phyloP scores from a whole-genome alignment of 53 echinoderm and acorn worm genomes.

The Glandiceps talaboti region DNA sequence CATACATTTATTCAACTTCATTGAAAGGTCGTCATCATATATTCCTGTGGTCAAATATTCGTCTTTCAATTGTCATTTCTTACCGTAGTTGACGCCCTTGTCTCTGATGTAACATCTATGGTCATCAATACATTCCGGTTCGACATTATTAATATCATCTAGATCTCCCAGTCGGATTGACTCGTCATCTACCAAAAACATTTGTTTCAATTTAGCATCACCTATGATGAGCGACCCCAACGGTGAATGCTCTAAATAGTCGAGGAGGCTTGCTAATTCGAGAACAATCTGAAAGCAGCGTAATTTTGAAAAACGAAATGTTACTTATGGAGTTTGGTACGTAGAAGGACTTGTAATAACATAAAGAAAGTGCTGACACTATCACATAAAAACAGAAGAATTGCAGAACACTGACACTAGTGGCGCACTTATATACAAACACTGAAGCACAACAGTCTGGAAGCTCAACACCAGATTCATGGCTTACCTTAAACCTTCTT shows the following conservation, averaged over 20 bases:
- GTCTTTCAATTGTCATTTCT: not conserved
- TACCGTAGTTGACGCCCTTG: not conserved
- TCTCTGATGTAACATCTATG: not conserved
- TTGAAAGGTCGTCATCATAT: too few relatives aligned
- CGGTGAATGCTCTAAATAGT: constrained; percentile 62
- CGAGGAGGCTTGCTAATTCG: constrained; percentile 51
- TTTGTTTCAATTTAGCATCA: constrained; percentile 67
- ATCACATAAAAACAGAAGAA: too few relatives aligned
- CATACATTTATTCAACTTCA: too few relatives aligned
- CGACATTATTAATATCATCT: not conserved
- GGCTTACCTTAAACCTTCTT: not conserved
- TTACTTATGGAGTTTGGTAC: too few relatives aligned
- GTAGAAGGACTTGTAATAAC: too few relatives aligned
- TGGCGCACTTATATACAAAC: too few relatives aligned
- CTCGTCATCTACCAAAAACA: not conserved
- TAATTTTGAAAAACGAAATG: too few relatives aligned
- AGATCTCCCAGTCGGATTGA: not conserved
- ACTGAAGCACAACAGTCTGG: too few relatives aligned
- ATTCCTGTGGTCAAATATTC: not conserved
- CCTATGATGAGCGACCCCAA: constrained; percentile 61
- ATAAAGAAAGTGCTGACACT: too few relatives aligned
- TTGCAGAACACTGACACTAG: too few relatives aligned
- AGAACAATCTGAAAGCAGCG: constrained; percentile 27
- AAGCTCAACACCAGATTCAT: too few relatives aligned
- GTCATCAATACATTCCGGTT: not conserved